These are phyloP conservation scores for Holacanthella duospinosa DNA, from an alignment of 2,888 invertebrate species.

Conservation along the genomic window DNA sequence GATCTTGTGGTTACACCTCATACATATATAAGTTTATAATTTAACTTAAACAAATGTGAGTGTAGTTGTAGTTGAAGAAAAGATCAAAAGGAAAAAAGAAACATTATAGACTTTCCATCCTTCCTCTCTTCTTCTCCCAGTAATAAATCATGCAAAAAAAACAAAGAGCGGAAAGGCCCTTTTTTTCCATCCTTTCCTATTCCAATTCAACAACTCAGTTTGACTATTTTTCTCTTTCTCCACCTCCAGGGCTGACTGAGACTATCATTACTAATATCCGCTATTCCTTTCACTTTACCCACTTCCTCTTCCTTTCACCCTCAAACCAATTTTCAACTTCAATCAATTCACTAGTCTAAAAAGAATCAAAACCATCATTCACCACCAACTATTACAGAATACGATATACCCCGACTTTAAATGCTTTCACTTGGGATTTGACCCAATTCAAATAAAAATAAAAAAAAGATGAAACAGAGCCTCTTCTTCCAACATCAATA, in stretches of 20 bases:
- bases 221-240: conserved; percentile 4
- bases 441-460: too few relatives aligned
- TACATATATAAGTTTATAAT: too few relatives aligned
- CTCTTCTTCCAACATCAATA: too few relatives aligned
- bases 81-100: not conserved
- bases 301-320: not conserved
- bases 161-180: too few relatives aligned
- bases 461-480: too few relatives aligned
- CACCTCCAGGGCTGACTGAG: conserved; percentile 6
- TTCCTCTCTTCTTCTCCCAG: not conserved
- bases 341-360: not conserved
- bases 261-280: not conserved
- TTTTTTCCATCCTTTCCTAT: conserved; percentile 3
- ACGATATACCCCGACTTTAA: too few relatives aligned
- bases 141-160: not conserved
- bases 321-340: not conserved
- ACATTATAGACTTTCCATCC: not conserved
- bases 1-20: too few relatives aligned
- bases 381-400: too few relatives aligned
- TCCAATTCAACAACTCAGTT: conserved; percentile 8
- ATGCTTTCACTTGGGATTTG: too few relatives aligned
- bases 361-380: too few relatives aligned
- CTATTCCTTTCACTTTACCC: conserved; percentile 10
- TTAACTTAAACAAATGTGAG: too few relatives aligned
- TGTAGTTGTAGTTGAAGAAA: too few relatives aligned